These are phyloP conservation scores for Aldabrachelys gigantea DNA, from an alignment of 2,113 vertebrate species.

Conservation along the genomic window DNA sequence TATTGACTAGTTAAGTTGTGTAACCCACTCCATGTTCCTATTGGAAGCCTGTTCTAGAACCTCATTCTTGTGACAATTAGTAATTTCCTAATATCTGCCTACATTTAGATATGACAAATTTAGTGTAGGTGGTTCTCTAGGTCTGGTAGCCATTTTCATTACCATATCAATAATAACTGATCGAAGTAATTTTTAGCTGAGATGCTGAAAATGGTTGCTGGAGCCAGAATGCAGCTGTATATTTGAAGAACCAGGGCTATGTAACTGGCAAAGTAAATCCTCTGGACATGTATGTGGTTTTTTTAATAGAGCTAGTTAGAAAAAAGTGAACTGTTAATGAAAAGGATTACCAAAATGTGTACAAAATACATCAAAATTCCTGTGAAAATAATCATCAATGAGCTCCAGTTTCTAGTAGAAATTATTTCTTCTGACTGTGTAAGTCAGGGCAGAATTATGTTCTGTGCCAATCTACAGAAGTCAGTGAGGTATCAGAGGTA, in stretches of 20 bases:
- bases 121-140: neutral
- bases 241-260: neutral
- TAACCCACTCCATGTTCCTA: neutral
- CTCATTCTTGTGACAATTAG: neutral
- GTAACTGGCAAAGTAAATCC: accelerated
- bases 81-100: neutral
- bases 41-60: neutral
- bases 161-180: neutral
- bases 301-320: neutral
- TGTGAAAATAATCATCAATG: neutral
- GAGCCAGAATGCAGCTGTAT: neutral
- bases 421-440: neutral
- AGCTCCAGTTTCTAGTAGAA: neutral
- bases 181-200: neutral
- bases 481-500: neutral
- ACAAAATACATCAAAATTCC: neutral
- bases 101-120: neutral
- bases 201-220: neutral
- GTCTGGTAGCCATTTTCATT: accelerated
- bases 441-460: neutral
- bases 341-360: neutral
- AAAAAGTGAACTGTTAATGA: neutral
- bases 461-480: neutral
- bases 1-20: neutral
- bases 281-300: neutral